These are phyloP conservation scores for Dysmachus trigonus DNA, from an alignment of 2,888 invertebrate species.

Conservation along the genomic window DNA sequence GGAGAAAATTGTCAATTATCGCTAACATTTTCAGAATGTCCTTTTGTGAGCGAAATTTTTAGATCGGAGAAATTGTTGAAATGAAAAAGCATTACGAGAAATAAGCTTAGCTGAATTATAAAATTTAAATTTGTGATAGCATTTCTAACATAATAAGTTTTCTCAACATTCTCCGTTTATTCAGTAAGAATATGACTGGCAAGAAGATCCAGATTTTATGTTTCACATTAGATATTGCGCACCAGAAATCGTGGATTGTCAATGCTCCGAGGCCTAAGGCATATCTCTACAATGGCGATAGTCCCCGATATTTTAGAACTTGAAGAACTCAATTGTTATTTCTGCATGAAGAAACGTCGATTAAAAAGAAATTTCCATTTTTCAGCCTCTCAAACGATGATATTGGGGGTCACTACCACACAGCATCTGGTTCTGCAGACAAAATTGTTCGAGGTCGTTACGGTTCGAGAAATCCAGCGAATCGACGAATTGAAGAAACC, in stretches of 20 bases:
- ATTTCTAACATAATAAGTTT: too few species aligned
- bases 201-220: background rate
- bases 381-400: conserved; percentile 68
- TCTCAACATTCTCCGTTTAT: too few species aligned
- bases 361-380: conserved; percentile 15
- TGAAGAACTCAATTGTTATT: background rate
- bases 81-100: too few species aligned
- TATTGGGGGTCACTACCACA: conserved; percentile 76
- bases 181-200: too few species aligned
- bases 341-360: background rate
- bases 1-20: too few species aligned
- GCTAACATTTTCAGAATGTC: too few species aligned
- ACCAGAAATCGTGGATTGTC: background rate
- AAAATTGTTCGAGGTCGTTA: conserved; percentile 76
- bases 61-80: too few species aligned
- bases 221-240: background rate
- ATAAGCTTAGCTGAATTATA: too few species aligned
- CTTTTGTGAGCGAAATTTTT: too few species aligned
- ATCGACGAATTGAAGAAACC: conserved; percentile 74
- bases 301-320: background rate
- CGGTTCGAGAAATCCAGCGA: conserved; percentile 77
- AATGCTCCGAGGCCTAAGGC: background rate
- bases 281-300: background rate
- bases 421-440: conserved; percentile 71
- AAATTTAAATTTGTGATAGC: too few species aligned